Evolutionary conservation across 92 coral and sea anemone genomes (phyloP).

Genomic region (Porites evermanni): DNA sequence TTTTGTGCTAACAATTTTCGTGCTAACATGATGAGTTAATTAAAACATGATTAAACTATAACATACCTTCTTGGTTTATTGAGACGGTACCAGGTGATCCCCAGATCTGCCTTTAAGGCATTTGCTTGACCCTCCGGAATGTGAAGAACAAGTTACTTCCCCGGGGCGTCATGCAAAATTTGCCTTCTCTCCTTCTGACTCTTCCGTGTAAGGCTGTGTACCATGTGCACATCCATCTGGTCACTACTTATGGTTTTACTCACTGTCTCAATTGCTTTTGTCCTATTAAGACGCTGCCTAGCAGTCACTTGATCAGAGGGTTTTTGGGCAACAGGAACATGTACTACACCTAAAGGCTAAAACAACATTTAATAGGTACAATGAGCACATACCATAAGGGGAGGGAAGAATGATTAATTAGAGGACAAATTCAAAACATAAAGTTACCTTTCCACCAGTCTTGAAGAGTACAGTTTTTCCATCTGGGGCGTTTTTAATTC

Average conservation of each 20-base stretch:
- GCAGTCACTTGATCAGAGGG: neutral
- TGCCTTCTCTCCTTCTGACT: constrained; percentile 20
- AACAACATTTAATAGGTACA: neutral
- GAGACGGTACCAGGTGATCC: neutral
- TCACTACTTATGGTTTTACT: constrained; percentile 37
- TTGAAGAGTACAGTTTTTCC: too few species aligned
- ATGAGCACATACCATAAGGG: neutral
- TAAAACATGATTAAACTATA: neutral
- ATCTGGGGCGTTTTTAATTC: neutral
- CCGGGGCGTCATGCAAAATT: constrained; percentile 35
- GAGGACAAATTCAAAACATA: neutral
- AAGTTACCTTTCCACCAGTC: neutral
- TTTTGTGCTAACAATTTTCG: neutral
- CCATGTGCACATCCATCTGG: constrained; percentile 24
- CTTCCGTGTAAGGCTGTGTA: constrained; percentile 14
- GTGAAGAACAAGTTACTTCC: neutral
- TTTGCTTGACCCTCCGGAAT: constrained; percentile 22
- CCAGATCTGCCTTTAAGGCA: neutral
- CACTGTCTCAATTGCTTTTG: neutral
- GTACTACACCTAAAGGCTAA: neutral
- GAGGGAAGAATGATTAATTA: neutral
- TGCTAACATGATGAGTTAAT: neutral
- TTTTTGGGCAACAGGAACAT: neutral
- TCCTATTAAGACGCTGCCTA: neutral
- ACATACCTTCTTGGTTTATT: neutral